A percentile compares a stretch with the other conserved stretches of the same genome.
phyloP scores from a whole-genome alignment of 2,113 vertebrate species.

The Cyphomyrus discorhynchus region DNA sequence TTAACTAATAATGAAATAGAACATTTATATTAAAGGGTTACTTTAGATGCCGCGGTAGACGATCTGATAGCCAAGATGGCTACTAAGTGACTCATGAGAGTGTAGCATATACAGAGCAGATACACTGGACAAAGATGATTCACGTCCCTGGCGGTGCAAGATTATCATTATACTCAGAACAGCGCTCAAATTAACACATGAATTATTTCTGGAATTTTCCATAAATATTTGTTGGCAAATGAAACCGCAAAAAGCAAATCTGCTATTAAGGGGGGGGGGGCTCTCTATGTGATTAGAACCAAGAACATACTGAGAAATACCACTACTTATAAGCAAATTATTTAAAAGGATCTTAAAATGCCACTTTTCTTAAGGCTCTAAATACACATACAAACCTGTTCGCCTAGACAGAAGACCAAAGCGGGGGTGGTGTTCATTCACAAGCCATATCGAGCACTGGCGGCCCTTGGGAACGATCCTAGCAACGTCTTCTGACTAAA shows the following conservation, averaged over 20 bases:
- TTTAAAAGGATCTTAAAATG: not conserved
- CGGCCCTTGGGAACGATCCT: constrained; percentile 10
- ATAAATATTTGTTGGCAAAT: not conserved
- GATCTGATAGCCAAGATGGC: not conserved
- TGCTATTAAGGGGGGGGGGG: not conserved
- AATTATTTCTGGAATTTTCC: not conserved
- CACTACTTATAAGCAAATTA: not conserved
- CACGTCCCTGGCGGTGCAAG: not conserved
- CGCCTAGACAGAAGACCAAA: not conserved
- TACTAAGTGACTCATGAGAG: not conserved
- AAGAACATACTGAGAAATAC: not conserved
- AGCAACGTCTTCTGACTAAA: not conserved
- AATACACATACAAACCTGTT: not conserved
- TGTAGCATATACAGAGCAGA: not conserved
- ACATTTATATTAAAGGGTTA: not conserved
- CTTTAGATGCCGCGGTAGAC: not conserved
- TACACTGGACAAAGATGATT: not conserved
- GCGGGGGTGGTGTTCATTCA: not conserved
- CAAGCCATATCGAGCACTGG: not conserved
- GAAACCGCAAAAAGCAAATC: not conserved
- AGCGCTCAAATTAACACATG: not conserved
- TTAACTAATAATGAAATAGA: not conserved
- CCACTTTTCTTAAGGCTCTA: not conserved
- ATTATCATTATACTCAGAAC: not conserved
- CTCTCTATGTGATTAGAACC: not conserved